Evolutionary conservation across 2,113 vertebrate species (phyloP), one percentile per base, ranked within the genome.

Genomic region (Dicerorhinus sumatrensis): DNA sequence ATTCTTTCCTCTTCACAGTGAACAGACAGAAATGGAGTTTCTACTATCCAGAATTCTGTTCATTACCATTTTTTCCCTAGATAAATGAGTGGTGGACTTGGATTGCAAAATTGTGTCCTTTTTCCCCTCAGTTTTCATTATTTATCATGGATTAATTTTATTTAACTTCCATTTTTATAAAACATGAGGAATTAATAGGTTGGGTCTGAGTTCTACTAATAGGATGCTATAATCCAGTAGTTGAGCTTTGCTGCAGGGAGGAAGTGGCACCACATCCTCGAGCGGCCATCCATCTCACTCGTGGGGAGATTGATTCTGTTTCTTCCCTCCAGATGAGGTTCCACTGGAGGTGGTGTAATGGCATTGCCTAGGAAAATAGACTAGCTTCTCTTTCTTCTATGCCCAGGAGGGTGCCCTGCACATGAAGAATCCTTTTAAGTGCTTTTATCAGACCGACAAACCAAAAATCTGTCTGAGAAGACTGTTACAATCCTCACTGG

Each of bases 131-230:
- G 62, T 54, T 27, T 84, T 54, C 56, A 58, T 56, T 73, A 4
- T 81, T 92, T n/a, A 29, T 51, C 20, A 31, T 48, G 10, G 29
- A 4, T 77, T 31, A 81, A 75, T 88, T 62, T 77, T 73, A 72
- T 92, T 80, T 75, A 65, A 90, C n/a, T 60, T 96, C 62, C 29
- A 54, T 36, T 82, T 82, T 79, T 46, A 46, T 65, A 70, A 90
- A 69, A 73, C 29, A 89, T 85, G 36, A 76, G 13, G 20, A 36
- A 29, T 86, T 82, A 67, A 56, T 7, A 62, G 14, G 21, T 48
- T n/a, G 3, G 12, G 5, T 36, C 1, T 13, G 21, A 62, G 7
- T 27, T 89, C 46, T 46, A 16, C 29, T 70, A 75, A 51, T 60
- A 27, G 14, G 12, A 60, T 65, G 3, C 27, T 62, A 21, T 20